A percentile compares a stretch with the other conserved stretches of the same genome.
phyloP scores from a whole-genome alignment of 2,797 vertebrate species.

The Myotis pilosus region DNA sequence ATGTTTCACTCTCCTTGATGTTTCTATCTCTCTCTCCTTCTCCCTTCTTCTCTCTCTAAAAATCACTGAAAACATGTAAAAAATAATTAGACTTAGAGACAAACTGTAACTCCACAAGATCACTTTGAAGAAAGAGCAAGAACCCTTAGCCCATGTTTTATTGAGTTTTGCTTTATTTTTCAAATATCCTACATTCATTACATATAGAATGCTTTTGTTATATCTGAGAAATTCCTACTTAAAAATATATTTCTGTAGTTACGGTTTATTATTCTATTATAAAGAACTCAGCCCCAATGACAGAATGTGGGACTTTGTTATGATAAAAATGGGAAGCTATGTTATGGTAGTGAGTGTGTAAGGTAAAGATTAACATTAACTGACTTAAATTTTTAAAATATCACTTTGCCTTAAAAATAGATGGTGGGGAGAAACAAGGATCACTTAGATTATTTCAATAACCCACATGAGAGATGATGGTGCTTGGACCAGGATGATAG shows the following conservation, averaged over 20 bases:
- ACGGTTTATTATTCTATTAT: neutral
- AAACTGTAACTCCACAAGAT: neutral
- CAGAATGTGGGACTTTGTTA: neutral
- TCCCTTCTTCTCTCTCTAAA: too few species aligned
- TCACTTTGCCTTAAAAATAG: neutral
- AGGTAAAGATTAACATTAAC: neutral
- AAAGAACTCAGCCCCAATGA: neutral
- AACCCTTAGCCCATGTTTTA: neutral
- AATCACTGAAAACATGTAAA: too few species aligned
- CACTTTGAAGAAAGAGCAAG: neutral
- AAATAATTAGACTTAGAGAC: neutral
- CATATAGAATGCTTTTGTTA: neutral
- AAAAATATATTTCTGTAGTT: neutral
- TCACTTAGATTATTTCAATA: neutral
- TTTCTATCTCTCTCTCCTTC: too few species aligned
- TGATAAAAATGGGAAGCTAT: neutral
- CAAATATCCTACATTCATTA: neutral
- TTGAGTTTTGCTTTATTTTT: neutral
- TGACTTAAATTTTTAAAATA: neutral
- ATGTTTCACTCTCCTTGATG: too few species aligned
- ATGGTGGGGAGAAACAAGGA: too few species aligned
- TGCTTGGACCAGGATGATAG: neutral
- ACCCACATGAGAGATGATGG: neutral
- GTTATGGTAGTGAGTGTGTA: neutral
- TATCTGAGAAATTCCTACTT: neutral